Percentiles rank a stretch among this genome's conserved stretches.
Conservation (phyloP, 2,797 vertebrate genomes). For the Eulemur rubriventer region DNA sequence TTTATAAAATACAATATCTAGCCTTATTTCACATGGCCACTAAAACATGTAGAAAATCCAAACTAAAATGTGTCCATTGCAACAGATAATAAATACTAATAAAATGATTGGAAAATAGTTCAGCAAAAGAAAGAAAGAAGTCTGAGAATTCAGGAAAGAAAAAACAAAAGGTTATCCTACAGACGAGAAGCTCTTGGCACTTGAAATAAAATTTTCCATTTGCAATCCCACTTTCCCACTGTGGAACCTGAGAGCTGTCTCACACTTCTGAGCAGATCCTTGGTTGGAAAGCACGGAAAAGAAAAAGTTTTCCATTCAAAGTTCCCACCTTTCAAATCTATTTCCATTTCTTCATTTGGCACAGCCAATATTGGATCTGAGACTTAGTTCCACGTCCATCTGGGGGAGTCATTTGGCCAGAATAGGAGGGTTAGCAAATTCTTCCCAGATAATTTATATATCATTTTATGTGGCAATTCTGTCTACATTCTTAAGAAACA, state of each 20-base stretch:
- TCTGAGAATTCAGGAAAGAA: constrained; percentile 19
- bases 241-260: neutral
- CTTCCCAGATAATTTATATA: constrained; percentile 49
- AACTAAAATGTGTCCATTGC: neutral
- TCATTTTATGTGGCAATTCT: neutral
- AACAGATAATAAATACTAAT: neutral
- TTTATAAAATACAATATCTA: neutral
- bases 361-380: neutral
- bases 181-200: neutral
- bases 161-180: constrained; percentile 4
- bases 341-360: constrained; percentile 74
- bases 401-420: constrained; percentile 56
- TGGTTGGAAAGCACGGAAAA: constrained; percentile 49
- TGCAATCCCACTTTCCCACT: constrained; percentile 34
- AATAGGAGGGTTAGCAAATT: constrained; percentile 53
- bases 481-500: neutral
- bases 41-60: neutral
- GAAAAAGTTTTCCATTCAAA: constrained; percentile 58
- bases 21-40: neutral
- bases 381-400: constrained; percentile 42
- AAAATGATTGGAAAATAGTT: constrained; percentile 10
- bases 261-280: constrained; percentile 31
- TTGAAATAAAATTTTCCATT: constrained; percentile 43
- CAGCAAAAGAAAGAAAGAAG: neutral
- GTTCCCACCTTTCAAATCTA: constrained; percentile 63